These are phyloP conservation scores for Sphaerophoria rueppellii DNA, from an alignment of 2,888 invertebrate species.

Conservation along the genomic window DNA sequence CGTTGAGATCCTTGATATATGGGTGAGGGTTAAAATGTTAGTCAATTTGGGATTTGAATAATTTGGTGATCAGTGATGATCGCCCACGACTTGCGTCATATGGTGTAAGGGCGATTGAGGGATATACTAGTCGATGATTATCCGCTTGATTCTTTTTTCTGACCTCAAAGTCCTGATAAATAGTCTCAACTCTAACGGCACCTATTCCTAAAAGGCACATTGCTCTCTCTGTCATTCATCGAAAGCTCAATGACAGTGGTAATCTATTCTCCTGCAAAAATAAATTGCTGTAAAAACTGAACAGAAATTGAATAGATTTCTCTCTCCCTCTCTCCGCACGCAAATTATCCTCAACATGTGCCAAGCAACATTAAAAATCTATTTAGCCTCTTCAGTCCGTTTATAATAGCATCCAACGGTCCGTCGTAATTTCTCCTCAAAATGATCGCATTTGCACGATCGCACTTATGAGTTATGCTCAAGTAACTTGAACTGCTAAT, in stretches of 20 bases:
- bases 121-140: too few species aligned
- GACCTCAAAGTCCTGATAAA: too few species aligned
- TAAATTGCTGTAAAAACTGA: not conserved
- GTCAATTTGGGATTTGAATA: conserved; percentile 46
- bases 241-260: too few species aligned
- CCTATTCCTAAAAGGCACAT: too few species aligned
- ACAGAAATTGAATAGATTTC: not conserved
- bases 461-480: conserved; percentile 68
- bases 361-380: conserved; percentile 63
- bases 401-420: conserved; percentile 27
- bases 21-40: conserved; percentile 39
- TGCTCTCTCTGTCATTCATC: too few species aligned
- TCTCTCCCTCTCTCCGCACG: not conserved
- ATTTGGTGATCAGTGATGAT: conserved; percentile 37
- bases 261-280: not conserved
- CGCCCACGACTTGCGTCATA: not conserved
- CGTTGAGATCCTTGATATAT: conserved; percentile 70
- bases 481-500: conserved; percentile 65
- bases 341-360: conserved; percentile 40
- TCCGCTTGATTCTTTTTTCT: too few species aligned
- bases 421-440: conserved; percentile 57
- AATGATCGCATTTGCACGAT: conserved; percentile 72
- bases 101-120: not conserved
- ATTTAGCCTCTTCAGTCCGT: conserved; percentile 59
- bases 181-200: too few species aligned